phyloP scores from a whole-genome alignment of 2,113 vertebrate species.

The Monopterus albus region DNA sequence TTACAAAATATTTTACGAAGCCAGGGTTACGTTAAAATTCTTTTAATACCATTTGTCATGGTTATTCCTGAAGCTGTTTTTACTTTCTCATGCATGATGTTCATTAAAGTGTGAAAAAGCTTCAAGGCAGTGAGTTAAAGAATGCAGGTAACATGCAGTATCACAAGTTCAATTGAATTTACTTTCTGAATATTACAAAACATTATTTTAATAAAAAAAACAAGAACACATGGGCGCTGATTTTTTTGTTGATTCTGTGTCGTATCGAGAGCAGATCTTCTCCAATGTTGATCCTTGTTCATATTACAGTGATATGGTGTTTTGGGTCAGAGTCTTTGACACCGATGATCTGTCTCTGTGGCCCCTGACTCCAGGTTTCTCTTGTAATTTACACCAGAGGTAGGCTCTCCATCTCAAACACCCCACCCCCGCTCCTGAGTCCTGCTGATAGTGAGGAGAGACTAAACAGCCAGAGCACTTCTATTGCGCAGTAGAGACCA shows the following conservation, averaged over 20 bases:
- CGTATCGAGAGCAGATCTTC: slow-evolving; percentile 32
- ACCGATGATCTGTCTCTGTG: not conserved
- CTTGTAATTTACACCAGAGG: not conserved
- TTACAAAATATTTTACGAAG: not conserved
- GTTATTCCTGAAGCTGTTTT: slow-evolving; percentile 10
- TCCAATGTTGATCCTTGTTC: slow-evolving; percentile 34
- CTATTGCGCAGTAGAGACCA: slow-evolving; percentile 82
- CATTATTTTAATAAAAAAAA: slow-evolving; percentile 58
- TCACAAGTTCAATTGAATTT: slow-evolving; percentile 20
- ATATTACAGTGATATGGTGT: not conserved
- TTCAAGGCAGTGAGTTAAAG: slow-evolving; percentile 27
- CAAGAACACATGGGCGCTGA: slow-evolving; percentile 43
- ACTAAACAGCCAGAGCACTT: not conserved
- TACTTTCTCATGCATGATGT: slow-evolving; percentile 20
- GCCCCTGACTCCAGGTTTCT: not conserved
- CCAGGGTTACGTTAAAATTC: not conserved
- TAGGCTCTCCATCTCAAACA: not conserved
- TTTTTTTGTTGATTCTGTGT: slow-evolving; percentile 47
- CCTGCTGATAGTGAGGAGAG: slow-evolving; percentile 3
- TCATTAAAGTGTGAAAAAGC: slow-evolving; percentile 14
- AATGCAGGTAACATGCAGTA: not conserved
- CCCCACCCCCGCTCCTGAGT: not conserved
- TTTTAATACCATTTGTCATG: slow-evolving; percentile 13
- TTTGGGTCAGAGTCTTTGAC: slow-evolving; percentile 11
- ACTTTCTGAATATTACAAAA: slow-evolving; percentile 37